Evolutionary conservation across 92 coral and sea anemone genomes (phyloP).

Genomic region (Isaurus tuberculatus): DNA sequence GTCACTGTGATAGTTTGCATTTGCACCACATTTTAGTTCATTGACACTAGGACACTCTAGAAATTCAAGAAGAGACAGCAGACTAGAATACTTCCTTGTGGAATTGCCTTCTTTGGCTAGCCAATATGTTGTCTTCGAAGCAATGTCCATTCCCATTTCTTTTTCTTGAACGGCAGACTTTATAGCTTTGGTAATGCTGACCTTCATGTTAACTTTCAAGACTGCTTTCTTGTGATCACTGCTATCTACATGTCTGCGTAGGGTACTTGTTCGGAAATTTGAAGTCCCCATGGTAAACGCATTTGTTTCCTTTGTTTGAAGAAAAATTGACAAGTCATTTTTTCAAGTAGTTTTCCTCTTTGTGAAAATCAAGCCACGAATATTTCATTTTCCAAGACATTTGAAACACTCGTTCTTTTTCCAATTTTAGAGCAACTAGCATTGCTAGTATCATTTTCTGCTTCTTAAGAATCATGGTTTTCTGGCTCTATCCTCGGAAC

Average conservation of each 20-base stretch:
- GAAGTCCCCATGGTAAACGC: too few species aligned
- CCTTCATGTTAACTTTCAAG: conserved; percentile 35
- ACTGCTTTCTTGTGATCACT: conserved; percentile 37
- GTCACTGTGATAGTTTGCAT: conserved; percentile 33
- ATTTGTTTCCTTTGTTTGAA: too few species aligned
- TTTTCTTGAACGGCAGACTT: conserved; percentile 38
- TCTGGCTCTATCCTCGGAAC: conserved; percentile 32
- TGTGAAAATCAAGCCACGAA: conserved; percentile 44
- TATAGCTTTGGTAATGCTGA: conserved; percentile 19
- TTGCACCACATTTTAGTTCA: conserved; percentile 54
- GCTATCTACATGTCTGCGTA: conserved; percentile 34
- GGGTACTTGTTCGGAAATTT: conserved; percentile 25
- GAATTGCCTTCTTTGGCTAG: conserved; percentile 51
- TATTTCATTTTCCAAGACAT: conserved; percentile 42
- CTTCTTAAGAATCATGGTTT: conserved; percentile 11
- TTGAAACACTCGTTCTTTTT: conserved; percentile 39
- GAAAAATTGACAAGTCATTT: too few species aligned
- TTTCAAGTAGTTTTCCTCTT: conserved; percentile 33
- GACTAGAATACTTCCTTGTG: conserved; percentile 43
- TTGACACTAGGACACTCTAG: conserved; percentile 34
- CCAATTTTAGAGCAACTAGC: conserved; percentile 38
- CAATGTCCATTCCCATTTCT: conserved; percentile 42
- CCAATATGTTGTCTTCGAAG: conserved; percentile 47
- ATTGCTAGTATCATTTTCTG: conserved; percentile 40
- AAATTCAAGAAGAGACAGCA: conserved; percentile 34